phyloP scores from a whole-genome alignment of 2,113 vertebrate genomes.

The Ardeotis arabs region DNA sequence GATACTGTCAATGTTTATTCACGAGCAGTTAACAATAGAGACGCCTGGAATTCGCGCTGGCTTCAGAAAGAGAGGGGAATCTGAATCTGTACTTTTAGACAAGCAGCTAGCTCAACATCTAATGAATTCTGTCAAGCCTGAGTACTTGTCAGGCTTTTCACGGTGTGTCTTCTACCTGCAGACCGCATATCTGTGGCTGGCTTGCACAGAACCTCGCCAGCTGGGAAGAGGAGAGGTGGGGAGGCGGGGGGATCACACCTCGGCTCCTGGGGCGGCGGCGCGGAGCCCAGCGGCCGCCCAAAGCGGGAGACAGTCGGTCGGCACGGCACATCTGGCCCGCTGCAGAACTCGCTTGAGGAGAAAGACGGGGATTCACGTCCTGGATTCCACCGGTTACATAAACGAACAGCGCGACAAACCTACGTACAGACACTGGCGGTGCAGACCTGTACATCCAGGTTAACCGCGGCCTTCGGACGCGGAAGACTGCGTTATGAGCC shows the following conservation, averaged over 20 bases:
- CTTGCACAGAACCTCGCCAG: rapidly evolving
- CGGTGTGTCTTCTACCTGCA: rapidly evolving
- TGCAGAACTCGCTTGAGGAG: not conserved
- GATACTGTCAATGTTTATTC: not conserved
- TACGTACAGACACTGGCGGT: rapidly evolving
- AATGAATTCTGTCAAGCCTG: not conserved
- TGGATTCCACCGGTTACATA: rapidly evolving
- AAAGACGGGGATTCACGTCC: not conserved
- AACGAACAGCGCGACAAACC: not conserved
- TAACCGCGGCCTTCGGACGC: not conserved
- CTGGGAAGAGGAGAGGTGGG: not conserved
- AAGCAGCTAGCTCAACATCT: not conserved
- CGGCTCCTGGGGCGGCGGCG: rapidly evolving
- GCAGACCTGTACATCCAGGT: rapidly evolving
- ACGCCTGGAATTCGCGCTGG: not conserved
- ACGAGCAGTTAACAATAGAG: not conserved
- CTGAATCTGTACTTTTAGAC: not conserved
- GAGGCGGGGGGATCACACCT: not conserved
- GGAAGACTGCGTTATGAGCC: not conserved
- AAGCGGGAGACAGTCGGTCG: not conserved
- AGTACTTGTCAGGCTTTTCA: not conserved
- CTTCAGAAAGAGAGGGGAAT: not conserved
- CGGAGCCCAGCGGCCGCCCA: not conserved
- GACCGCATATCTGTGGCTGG: not conserved
- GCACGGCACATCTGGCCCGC: not conserved